These are phyloP conservation scores for Acridotheres tristis DNA, from an alignment of 2,797 vertebrate genomes.

Conservation along the genomic window DNA sequence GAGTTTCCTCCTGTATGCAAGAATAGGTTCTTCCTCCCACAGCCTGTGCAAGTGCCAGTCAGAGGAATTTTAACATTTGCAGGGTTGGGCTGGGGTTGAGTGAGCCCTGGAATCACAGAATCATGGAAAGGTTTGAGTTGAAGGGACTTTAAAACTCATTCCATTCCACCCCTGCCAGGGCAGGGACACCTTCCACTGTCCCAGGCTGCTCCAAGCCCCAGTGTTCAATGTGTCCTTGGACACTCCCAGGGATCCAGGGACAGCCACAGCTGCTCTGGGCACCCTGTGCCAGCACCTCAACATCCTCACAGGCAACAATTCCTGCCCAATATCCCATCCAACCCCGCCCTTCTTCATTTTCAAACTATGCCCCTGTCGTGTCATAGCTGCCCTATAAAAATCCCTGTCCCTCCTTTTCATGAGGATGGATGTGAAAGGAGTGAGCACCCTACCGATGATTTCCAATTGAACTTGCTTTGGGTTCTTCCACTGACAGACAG, in stretches of 20 bases:
- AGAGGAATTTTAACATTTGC: background rate
- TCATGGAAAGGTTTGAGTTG: background rate
- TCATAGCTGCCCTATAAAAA: background rate
- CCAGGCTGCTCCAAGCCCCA: background rate
- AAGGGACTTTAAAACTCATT: background rate
- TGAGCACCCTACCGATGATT: background rate
- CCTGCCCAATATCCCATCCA: accelerated
- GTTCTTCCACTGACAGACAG: background rate
- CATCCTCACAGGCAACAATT: background rate
- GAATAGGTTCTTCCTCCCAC: background rate
- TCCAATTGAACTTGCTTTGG: background rate
- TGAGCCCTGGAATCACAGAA: background rate
- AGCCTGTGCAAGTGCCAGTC: background rate
- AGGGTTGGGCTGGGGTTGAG: background rate
- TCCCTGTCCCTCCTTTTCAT: accelerated
- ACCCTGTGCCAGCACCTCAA: accelerated
- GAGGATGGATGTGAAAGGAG: background rate
- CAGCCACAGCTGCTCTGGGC: background rate
- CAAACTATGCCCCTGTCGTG: background rate
- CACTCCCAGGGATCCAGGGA: background rate
- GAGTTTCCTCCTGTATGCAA: background rate
- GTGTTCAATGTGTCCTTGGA: accelerated
- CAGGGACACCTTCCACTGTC: accelerated
- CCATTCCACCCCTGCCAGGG: background rate
- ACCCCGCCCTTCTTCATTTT: background rate